Base-by-base conservation (phyloP, 2,797 vertebrate species). In the Cercopithecus mitis region DNA sequence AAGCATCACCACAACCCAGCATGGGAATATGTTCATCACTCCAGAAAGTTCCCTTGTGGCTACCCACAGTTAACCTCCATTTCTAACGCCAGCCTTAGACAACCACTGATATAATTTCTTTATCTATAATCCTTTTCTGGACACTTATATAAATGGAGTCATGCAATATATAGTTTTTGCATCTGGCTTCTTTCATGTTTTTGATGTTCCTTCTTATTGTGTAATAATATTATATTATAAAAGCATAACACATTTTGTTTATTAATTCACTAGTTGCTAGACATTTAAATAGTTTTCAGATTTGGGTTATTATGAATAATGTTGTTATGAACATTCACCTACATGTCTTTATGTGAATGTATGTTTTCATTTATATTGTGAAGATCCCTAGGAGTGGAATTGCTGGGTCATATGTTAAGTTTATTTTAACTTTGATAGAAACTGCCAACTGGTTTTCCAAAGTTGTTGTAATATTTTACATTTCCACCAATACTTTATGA, bases 391-490 rank as follows among this genome's bases (percentile, higher is more conserved):
- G 17, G 81, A 52, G 20, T 91, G n/a, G 58, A 88, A 61, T 92
- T 80, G 13, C 7, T 88, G 20, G 55, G 33, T 90, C 27, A 47
- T 39, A 55, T 45, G 50, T 33, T 55, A 89, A 81, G 19, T 76
- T 88, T 97, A 83, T 57, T 95, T 77, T 94, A 50, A 88, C 25
- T 79, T 85, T 70, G 58, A 88, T 77, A 64, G 82, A 80, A 91
- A 1, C 25, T 86, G n/a, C 39, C 50, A 85, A 36, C 20, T 36
- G 19, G 79, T 89, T 98, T 87, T 72, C 27, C 30, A 58, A 94
- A 88, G 30, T 41, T 33, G 1, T 33, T 83, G 0, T 57, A 85
- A 85, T 10, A 36, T 67, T 87, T 88, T 77, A 55, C 41, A 93
- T 88, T 95, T 83, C 79, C 7, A 36, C 19, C 1, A 43, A 20